These are phyloP conservation scores for Pelecanus crispus DNA, from an alignment of 2,113 vertebrate genomes.

Conservation along the genomic window DNA sequence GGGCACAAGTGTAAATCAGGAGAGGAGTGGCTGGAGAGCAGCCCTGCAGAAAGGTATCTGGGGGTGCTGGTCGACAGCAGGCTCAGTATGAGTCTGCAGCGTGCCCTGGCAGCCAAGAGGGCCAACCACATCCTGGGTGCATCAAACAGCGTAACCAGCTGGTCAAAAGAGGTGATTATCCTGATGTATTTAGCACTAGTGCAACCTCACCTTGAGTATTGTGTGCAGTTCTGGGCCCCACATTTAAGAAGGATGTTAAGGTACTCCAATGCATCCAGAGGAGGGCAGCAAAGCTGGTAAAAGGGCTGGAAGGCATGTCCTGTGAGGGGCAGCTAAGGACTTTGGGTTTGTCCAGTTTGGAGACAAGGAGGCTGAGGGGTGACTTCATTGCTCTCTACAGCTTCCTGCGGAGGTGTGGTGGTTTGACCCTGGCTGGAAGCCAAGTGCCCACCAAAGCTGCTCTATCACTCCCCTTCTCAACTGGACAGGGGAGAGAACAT, in stretches of 20 bases:
- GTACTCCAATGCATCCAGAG: not conserved
- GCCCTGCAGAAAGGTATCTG: not conserved
- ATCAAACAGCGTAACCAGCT: not conserved
- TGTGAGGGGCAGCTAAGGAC: not conserved
- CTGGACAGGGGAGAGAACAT: too few species aligned
- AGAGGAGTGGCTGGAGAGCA: not conserved
- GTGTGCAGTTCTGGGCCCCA: too few species aligned
- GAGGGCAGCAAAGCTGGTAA: not conserved
- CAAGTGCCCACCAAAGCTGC: too few species aligned
- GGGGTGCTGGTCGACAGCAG: not conserved
- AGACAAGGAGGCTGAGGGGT: not conserved
- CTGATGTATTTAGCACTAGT: accelerated
- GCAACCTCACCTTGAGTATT: not conserved
- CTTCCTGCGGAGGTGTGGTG: too few species aligned
- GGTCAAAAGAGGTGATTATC: not conserved
- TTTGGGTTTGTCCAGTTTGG: not conserved
- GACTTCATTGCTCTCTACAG: not conserved
- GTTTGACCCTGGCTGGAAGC: too few species aligned
- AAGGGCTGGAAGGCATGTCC: not conserved
- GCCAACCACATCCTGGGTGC: not conserved
- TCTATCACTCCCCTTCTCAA: too few species aligned
- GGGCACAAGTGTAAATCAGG: accelerated
- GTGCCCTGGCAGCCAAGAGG: not conserved
- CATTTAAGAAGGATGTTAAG: not conserved
- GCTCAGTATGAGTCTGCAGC: not conserved